phyloP scores from a whole-genome alignment of 2,888 invertebrate species.

The Andrena marginata region DNA sequence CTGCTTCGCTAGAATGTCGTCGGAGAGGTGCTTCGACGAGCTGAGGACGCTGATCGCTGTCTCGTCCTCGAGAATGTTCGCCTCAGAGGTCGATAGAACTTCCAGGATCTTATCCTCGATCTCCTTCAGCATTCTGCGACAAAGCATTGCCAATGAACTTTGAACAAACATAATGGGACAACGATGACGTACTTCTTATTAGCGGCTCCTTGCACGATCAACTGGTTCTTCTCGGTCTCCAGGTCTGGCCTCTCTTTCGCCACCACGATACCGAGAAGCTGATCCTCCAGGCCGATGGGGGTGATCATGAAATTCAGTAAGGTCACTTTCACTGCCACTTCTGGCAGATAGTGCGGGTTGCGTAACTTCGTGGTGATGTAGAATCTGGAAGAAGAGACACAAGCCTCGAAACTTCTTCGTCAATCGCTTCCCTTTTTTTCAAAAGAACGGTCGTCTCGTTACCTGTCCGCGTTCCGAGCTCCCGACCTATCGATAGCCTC shows the following conservation, averaged over 20 bases:
- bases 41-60: slow-evolving; percentile 94
- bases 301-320: slow-evolving; percentile 98
- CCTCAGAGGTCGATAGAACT: slow-evolving; percentile 90
- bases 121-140: slow-evolving; percentile 90
- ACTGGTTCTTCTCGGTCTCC: slow-evolving; percentile 95
- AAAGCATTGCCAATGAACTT: background rate
- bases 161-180: background rate
- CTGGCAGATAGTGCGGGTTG: slow-evolving; percentile 97
- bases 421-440: no score
- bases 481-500: no score
- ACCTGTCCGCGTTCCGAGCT: no score
- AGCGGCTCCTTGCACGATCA: slow-evolving; percentile 95
- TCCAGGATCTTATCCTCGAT: slow-evolving; percentile 96
- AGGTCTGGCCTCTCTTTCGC: slow-evolving; percentile 96
- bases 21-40: slow-evolving; percentile 94
- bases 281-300: slow-evolving; percentile 94
- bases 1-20: slow-evolving; percentile 97
- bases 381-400: slow-evolving; percentile 86
- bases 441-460: no score
- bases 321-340: slow-evolving; percentile 96
- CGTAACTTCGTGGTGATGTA: slow-evolving; percentile 97
- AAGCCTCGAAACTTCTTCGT: no score
- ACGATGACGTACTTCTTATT: slow-evolving; percentile 87
- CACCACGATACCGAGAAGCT: slow-evolving; percentile 95
- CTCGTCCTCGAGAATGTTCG: slow-evolving; percentile 96